Evolutionary conservation across 1,140 invertebrate genomes (phyloP), one percentile per base, ranked within the genome.

Genomic region (Philopotamus ludificatus): DNA sequence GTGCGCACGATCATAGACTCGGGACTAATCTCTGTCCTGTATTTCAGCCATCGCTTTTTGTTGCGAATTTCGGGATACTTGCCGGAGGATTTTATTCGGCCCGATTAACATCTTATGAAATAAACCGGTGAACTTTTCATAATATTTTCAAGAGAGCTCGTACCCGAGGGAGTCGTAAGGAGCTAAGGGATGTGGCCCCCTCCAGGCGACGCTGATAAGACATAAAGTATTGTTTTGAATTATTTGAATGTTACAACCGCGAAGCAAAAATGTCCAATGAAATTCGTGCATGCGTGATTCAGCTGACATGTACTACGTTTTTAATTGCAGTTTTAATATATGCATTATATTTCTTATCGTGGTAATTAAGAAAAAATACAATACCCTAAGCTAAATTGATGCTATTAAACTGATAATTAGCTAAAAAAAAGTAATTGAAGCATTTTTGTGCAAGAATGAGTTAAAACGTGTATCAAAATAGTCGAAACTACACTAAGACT

Each of bases 191-290:
- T 25, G 15, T 16, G 18, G 42, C n/a, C 4, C 34, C 55, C 53
- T 20, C 21, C 4, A 42, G 41, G 41, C 39, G 1, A 25, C 12
- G 55, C 57, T 60, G 57, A 60, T 60, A 60, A 60, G 57, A 25
- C 57, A 28, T 60, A 60, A 60, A 60, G 57, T 60, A 60, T 60
- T 60, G 57, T 60, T 60, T 60, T 60, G 57, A 60, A 60, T 60
- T 60, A 60, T 60, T 60, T 25, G 57, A 54, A 26, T 54, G 49
- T 15, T 3, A 51, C 44, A 4, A 4, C 10, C 44, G 7, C 44
- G 28, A 34, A 34, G 4, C 4, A 12, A 34, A 34, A 34, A 34
- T 34, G 28, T 34, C 28, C 12, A 7, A 12, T 34, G 12, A 34
- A 34, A 34, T 12, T 34, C 28, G 4, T n/a, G n/a, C n/a, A n/a